phyloP scores from a whole-genome alignment of 2,113 vertebrate species.

The Mionectes macconnelli region DNA sequence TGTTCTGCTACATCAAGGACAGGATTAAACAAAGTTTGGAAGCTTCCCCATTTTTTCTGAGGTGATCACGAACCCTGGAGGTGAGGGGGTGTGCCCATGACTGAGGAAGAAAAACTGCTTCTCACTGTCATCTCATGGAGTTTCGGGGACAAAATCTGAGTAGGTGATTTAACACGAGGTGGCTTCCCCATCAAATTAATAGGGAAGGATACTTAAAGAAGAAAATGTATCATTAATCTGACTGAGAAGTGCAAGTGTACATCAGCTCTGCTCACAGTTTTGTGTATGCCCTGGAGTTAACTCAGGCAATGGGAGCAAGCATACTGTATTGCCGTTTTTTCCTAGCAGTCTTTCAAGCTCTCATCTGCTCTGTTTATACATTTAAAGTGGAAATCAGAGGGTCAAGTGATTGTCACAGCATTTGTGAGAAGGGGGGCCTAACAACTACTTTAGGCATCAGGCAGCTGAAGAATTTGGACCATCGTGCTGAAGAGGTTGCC shows the following conservation, averaged over 20 bases:
- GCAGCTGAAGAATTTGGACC: not conserved
- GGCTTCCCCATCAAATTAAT: not conserved
- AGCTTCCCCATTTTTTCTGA: not conserved
- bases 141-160: not conserved
- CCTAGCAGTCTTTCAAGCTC: not conserved
- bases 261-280: not conserved
- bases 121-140: not conserved
- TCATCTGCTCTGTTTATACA: not conserved
- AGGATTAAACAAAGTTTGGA: not conserved
- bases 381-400: not conserved
- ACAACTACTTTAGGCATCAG: fast-evolving
- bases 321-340: not conserved
- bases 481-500: fast-evolving
- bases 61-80: not conserved
- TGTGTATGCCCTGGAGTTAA: not conserved
- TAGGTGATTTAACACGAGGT: not conserved
- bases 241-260: not conserved
- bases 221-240: not conserved
- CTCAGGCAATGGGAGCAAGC: not conserved
- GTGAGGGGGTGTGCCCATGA: not conserved
- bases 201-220: not conserved
- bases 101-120: not conserved
- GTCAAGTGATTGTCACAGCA: not conserved
- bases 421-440: not conserved
- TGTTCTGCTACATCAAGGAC: not conserved